Base-by-base conservation (phyloP, 2,888 invertebrate genomes). In the Cantharis flavilabris region DNA sequence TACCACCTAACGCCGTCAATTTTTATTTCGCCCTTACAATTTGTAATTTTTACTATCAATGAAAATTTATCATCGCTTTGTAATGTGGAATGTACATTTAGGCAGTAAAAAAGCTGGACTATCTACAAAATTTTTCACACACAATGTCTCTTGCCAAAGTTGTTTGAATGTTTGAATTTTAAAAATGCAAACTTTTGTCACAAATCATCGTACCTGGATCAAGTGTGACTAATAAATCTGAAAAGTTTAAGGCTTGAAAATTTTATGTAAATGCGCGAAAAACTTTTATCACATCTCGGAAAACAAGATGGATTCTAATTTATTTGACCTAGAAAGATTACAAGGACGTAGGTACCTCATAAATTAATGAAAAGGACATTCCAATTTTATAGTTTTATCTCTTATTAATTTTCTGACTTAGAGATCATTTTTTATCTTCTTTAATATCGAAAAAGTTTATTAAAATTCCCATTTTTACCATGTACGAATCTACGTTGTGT, bases 131-230 rank as follows among this genome's bases (percentile, higher is more conserved):
- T 49, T 49, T 49, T 49, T n/a, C 49, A 49, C 49, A 49, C 49
- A 49, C 49, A 49, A n/a, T 49, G 49, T n/a, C 49, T 49, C 49
- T 49, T 49, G n/a, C 49, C 49, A 49, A 49, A 49, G 49, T 49
- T 49, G 49, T n/a, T n/a, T n/a, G n/a, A n/a, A 49, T 49, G 49
- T 49, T 49, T 49, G 49, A 49, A 67, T 67, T 67, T 67, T 67
- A 67, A 67, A 67, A 67, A 67, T 67, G 26, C 20, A 26, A 67
- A 67, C 65, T 67, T 67, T 67, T 18, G 26, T 67, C 65, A 67
- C 65, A 67, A 67, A 67, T 67, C 65, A 67, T 67, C 18, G n/a
- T 26, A 67, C 65, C 65, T 67, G 65, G 65, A 67, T 67, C 65
- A 26, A 67, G 26, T 67, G 65, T 67, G 65, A 18, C 65, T 67